Evolutionary conservation across 2,797 vertebrate genomes (phyloP), one percentile per base, ranked within the genome.

Genomic region (Lepidocolaptes lacrymiger): DNA sequence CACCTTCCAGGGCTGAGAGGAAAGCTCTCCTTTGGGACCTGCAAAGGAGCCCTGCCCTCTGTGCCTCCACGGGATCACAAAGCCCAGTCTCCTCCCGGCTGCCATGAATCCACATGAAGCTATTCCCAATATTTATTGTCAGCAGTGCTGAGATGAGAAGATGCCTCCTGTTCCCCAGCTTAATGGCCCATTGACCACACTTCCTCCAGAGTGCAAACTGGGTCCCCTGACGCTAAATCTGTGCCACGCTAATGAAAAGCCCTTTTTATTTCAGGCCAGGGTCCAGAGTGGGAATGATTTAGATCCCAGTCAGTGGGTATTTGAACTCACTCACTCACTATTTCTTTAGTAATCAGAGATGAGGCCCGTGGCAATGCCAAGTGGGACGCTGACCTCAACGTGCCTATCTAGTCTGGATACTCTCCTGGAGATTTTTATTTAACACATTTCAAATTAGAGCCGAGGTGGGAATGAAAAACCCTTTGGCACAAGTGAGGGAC

Each of bases 311-410:
- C 37, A 4, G 71, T 66, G 94, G 23, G 84, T 93, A 80, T 95
- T 95, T 95, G 91, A 94, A 91, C 95, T 96, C 72, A 79, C 69
- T 72, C 93, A 94, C 80, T 95, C 88, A 34, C 89, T 97, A 69
- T 97, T 97, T 95, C 95, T 97, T 82, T 92, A 92, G 96, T 97
- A 96, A 97, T 95, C 91, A 97, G 92, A 96, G 95, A 95, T 61
- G 89, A 95, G 92, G 93, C 59, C 81, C 73, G 32, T 5, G 43
- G 92, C 84, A 89, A 51, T 92, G 92, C 73, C 90, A 88, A 85
- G 81, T 41, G 77, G 81, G 77, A 52, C 39, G 90, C 76, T 79
- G 94, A 95, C 95, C 93, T 88, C 64, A 93, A 79, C 94, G n/a
- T 74, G 92, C 62, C 92, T 89, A 94, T 95, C 95, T 92, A 52